A percentile compares a stretch with the other conserved stretches of the same genome.
These are phyloP conservation scores for Frankliniella fusca DNA, from an alignment of 2,888 invertebrate genomes.

Conservation along the genomic window DNA sequence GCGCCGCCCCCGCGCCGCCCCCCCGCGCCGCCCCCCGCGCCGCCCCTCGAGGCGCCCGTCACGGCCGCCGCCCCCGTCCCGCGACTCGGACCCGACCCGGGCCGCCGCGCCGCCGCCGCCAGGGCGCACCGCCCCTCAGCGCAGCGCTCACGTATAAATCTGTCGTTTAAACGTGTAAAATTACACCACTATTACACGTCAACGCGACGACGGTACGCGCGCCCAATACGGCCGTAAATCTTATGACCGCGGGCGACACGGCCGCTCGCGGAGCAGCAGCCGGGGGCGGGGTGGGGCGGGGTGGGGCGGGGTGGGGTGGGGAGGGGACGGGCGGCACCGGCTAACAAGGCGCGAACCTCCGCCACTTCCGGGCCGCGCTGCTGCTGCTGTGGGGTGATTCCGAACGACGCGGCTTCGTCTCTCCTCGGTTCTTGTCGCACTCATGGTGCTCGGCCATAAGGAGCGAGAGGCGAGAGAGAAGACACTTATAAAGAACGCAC, in stretches of 20 bases:
- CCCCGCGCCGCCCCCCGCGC: no score
- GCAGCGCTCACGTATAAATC: neutral
- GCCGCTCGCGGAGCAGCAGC: neutral
- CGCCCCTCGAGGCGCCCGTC: no score
- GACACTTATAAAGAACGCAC: no score
- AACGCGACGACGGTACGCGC: neutral
- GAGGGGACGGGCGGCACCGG: neutral
- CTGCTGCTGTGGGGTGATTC: no score
- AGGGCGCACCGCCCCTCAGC: no score
- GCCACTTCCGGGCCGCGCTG: neutral
- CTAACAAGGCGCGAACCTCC: neutral
- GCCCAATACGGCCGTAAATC: neutral
- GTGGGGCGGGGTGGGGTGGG: neutral
- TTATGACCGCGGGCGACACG: neutral
- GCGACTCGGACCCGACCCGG: no score
- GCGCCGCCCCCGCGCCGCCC: no score
- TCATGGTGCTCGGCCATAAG: no score
- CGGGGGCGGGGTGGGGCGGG: no score
- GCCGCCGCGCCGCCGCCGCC: no score
- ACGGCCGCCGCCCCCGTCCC: no score
- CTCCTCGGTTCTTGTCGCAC: neutral
- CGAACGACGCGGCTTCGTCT: neutral
- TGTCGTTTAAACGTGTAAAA: slow-evolving; percentile 6
- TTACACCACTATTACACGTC: slow-evolving; percentile 1
- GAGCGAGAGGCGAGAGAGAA: neutral